Base-by-base conservation (phyloP, 2,888 invertebrate genomes). In the Eristalis intricaria region DNA sequence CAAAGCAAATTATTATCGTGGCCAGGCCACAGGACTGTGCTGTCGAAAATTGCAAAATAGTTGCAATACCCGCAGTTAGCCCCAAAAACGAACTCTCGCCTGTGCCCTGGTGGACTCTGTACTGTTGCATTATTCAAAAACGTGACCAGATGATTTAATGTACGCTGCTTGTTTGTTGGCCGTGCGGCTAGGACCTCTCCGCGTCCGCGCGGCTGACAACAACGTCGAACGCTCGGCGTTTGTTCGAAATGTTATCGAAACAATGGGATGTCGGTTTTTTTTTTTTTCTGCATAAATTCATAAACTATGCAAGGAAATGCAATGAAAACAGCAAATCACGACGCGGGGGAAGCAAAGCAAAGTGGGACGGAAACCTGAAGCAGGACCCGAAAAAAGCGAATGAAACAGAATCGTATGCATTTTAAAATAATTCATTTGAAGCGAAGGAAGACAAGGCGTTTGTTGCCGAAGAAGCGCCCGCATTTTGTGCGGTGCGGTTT, bases 111-210 rank as follows among this genome's bases (percentile, higher is more conserved):
- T 38, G 11, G 8, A 13, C 19, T n/a, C n/a, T 5, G 77, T 61
- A 19, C 75, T 74, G 61, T 23, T 86, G 77, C 73, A 86, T 86
- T 74, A 86, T 86, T 86, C 85, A 86, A 77, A 77, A 86, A 86
- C 81, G 85, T 77, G 82, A 82, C 77, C 85, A 78, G 61, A 86
- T 86, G 82, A 86, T 86, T 82, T 86, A 82, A 86, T 82, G 74
- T 69, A 56, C 19, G 65, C 69, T 68, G 43, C 77, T 77, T 50
- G 38, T 29, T 43, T 60, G 50, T 75, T 40, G 66, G 66, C 43
- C 61, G 32, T 40, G 32, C 23, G 60, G 8, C 13, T 4, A 61
- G 61, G 38, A 40, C 63, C 63, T 32, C 19, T 29, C 43, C 26
- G 32, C n/a, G 8, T 10, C 35, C 19, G 32, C 15, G 11, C 43